A percentile compares a stretch with the other conserved stretches of the same genome.
phyloP scores from a whole-genome alignment of 2,888 invertebrate species.

The Liodrosophila aerea region DNA sequence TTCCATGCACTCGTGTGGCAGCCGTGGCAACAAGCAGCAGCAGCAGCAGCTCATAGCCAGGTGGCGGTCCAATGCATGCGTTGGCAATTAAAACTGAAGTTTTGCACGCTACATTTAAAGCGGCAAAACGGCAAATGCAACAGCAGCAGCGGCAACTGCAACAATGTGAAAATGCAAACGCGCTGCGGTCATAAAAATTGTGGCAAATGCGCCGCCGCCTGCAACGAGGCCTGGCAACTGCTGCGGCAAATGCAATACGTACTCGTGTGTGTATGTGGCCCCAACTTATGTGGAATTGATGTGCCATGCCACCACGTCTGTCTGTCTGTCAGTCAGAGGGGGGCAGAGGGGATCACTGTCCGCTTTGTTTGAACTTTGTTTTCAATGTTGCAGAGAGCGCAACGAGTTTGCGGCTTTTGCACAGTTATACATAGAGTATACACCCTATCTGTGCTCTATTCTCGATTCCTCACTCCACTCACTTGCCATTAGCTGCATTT shows the following conservation, averaged over 20 bases:
- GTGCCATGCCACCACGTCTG: constrained; percentile 72
- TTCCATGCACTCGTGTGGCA: too few species aligned
- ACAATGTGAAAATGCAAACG: constrained; percentile 70
- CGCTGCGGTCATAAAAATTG: constrained; percentile 62
- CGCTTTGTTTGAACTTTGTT: constrained; percentile 74
- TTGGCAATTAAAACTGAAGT: constrained; percentile 74
- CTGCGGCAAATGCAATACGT: constrained; percentile 33
- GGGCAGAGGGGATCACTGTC: constrained; percentile 15
- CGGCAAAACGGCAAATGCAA: constrained; percentile 56
- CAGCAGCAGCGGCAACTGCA: constrained; percentile 48
- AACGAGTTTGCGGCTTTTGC: constrained; percentile 46
- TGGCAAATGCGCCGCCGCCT: constrained; percentile 40
- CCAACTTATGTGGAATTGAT: constrained; percentile 75
- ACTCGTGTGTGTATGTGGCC: constrained; percentile 46
- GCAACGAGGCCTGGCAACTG: constrained; percentile 42
- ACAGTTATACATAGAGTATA: constrained; percentile 33
- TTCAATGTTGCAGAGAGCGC: constrained; percentile 63
- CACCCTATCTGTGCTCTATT: not conserved
- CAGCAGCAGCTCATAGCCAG: constrained; percentile 33
- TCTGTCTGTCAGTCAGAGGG: constrained; percentile 35
- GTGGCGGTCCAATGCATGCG: constrained; percentile 75
- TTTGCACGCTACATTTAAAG: constrained; percentile 74
- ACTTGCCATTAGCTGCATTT: constrained; percentile 56
- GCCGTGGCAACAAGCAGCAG: too few species aligned
- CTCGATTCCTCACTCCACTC: not conserved